Evolutionary conservation across 2,888 invertebrate species (phyloP), one percentile per base, ranked within the genome.

Genomic region (Adelphocoris suturalis): DNA sequence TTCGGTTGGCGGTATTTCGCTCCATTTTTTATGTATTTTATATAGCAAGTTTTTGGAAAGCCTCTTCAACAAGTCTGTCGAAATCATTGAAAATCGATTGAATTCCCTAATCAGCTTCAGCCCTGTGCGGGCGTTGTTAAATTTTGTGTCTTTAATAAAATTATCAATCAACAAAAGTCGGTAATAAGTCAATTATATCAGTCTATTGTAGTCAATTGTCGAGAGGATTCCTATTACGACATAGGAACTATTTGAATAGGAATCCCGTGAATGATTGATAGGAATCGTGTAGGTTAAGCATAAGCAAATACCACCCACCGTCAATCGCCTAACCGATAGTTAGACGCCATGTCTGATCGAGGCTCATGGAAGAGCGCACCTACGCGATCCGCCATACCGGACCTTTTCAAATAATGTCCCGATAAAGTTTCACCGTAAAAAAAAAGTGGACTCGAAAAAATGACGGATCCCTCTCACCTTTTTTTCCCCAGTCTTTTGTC

Each of bases 401-500:
- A 68, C 68, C 68, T 68, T 68, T 68, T 68, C 68, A 68, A 68
- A 68, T 68, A 68, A 68, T 68, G 19, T 68, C 68, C 68, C 68
- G 68, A 68, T 68, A 68, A 27, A 68, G 68, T 68, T 68, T 68
- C 27, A 68, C 68, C 68, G 68, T 23, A 23, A 23, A 68, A 68
- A 68, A 68, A 23, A 68, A 68, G 12, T 23, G 23, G 68, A 19
- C 12, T 12, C 2, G n/a, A 68, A 68, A 23, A 68, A 68, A 68
- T 68, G 68, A 68, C 68, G 68, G 68, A 48, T 82, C 52, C 52
- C 82, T 55, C 52, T 55, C 82, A 52, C 82, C 52, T 48, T 80
- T 48, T n/a, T 78, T 80, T 80, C 28, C 76, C 76, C 7, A 80
- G 46, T 55, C 82, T 82, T 82, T 82, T 82, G 82, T 82, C 80